A percentile compares a stretch with the other conserved stretches of the same genome.
Conservation (phyloP, 2,113 vertebrate genomes). For the Perca fluviatilis region DNA sequence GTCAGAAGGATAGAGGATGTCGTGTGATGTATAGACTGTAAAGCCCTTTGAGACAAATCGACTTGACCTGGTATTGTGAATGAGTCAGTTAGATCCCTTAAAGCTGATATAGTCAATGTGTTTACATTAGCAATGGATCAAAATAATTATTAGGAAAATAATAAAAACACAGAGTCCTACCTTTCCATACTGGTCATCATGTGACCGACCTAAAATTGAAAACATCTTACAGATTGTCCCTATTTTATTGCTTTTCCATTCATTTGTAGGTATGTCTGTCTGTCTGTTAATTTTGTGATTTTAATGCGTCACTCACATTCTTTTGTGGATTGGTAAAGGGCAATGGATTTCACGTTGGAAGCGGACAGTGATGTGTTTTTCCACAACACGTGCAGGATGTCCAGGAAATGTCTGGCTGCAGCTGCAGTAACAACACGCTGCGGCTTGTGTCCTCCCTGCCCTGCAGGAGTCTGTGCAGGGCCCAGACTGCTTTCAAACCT, state of each 20-base stretch:
- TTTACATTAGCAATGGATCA: too few relatives aligned
- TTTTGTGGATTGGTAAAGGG: conserved; percentile 61
- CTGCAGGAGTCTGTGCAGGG: too few relatives aligned
- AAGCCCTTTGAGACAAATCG: too few relatives aligned
- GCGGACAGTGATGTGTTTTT: conserved; percentile 59
- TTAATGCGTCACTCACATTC: conserved; percentile 68
- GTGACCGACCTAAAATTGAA: conserved; percentile 41
- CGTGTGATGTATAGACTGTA: too few relatives aligned
- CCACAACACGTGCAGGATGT: conserved; percentile 61
- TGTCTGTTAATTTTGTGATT: conserved; percentile 55
- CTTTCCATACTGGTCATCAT: conserved; percentile 41
- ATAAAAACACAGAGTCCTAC: not conserved
- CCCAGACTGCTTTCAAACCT: too few relatives aligned
- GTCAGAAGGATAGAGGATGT: too few relatives aligned
- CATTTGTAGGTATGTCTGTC: conserved; percentile 60
- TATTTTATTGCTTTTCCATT: conserved; percentile 68
- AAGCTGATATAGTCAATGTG: too few relatives aligned
- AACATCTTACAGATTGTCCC: conserved; percentile 44
- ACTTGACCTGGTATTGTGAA: too few relatives aligned
- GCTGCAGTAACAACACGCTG: conserved; percentile 47
- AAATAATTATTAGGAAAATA: conserved; percentile 6
- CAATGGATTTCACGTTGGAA: conserved; percentile 57
- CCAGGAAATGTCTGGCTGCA: conserved; percentile 73
- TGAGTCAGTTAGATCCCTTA: too few relatives aligned
- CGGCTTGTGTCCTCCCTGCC: too few relatives aligned